These are phyloP conservation scores for Oceanodroma leucorhoa DNA, from an alignment of 2,797 vertebrate genomes.

Conservation along the genomic window DNA sequence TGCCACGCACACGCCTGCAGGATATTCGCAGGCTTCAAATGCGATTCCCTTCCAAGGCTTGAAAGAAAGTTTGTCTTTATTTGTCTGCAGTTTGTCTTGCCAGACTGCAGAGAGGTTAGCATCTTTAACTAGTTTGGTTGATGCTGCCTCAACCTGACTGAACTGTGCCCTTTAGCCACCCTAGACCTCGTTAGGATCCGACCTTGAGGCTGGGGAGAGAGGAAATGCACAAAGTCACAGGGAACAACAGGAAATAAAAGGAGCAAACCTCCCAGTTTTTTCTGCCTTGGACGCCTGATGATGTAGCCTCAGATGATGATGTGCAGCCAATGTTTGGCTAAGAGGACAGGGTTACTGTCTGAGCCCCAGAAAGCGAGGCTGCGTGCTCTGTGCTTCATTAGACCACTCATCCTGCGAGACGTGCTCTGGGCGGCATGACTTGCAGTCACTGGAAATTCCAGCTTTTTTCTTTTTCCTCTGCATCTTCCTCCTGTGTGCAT, in stretches of 20 bases:
- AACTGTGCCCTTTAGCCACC: neutral
- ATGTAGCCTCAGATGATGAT: neutral
- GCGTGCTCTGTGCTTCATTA: neutral
- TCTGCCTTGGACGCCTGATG: neutral
- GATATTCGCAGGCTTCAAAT: neutral
- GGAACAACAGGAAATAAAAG: neutral
- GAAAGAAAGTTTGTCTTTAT: neutral
- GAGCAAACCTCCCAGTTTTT: neutral
- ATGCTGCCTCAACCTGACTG: neutral
- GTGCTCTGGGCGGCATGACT: neutral
- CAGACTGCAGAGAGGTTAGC: neutral
- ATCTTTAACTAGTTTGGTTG: neutral
- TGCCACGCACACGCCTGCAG: accelerated
- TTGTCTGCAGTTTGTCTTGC: neutral
- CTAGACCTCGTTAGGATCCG: neutral
- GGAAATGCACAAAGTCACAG: neutral
- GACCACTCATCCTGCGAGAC: neutral
- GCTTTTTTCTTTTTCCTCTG: neutral
- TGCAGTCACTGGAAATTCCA: neutral
- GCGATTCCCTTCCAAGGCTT: neutral
- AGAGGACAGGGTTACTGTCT: accelerated
- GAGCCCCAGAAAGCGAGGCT: neutral
- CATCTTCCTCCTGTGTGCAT: neutral
- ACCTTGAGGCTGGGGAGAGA: neutral
- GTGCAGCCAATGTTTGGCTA: neutral